phyloP scores from a whole-genome alignment of 2,888 invertebrate species.

The Sympetrum striolatum region DNA sequence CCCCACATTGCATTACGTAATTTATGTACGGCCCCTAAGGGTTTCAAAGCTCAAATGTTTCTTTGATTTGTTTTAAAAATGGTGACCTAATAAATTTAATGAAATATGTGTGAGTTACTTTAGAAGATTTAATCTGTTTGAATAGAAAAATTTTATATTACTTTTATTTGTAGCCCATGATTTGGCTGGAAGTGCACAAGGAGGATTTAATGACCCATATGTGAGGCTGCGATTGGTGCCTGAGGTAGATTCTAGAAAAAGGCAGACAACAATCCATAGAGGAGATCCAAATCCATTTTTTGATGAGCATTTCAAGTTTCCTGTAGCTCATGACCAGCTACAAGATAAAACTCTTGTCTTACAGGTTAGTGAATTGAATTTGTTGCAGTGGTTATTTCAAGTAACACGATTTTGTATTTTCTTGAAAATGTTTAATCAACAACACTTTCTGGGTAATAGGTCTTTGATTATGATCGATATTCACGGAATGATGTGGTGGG shows the following conservation, averaged over 20 bases:
- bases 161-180: conserved; percentile 71
- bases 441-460: conserved; percentile 53
- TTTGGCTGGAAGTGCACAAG: conserved; percentile 81
- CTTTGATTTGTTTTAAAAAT: too few species aligned
- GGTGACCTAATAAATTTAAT: too few species aligned
- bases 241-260: conserved; percentile 81
- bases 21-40: too few species aligned
- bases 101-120: too few species aligned
- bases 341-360: conserved; percentile 77
- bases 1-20: too few species aligned
- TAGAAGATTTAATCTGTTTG: too few species aligned
- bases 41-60: too few species aligned
- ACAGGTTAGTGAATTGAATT: conserved; percentile 64
- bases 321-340: conserved; percentile 86
- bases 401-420: background rate
- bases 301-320: conserved; percentile 92
- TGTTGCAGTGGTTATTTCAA: background rate
- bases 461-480: conserved; percentile 73
- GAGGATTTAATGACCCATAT: conserved; percentile 90
- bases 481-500: conserved; percentile 89
- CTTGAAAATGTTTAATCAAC: background rate
- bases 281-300: conserved; percentile 87
- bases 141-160: background rate
- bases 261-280: conserved; percentile 84
- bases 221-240: conserved; percentile 81